Evolutionary conservation across 2,797 vertebrate species (phyloP).

Genomic region (Crenichthys baileyi): DNA sequence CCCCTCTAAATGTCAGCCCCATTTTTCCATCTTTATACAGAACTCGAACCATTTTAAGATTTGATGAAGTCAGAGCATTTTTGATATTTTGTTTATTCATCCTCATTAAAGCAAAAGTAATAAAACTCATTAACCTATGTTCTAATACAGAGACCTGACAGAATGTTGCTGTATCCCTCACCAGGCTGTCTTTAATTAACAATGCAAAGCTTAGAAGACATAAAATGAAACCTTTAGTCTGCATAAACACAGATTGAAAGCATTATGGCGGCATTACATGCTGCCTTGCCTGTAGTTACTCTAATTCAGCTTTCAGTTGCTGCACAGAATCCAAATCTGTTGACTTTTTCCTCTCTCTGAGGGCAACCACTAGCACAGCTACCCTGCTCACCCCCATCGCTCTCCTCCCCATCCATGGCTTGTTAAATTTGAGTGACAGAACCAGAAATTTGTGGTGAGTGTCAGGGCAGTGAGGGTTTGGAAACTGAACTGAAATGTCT

Average conservation of each 20-base stretch:
- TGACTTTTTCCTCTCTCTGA: slow-evolving; percentile 13
- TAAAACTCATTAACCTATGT: slow-evolving; percentile 3
- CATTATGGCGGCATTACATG: not conserved
- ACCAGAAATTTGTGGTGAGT: slow-evolving; percentile 51
- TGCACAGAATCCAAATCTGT: slow-evolving; percentile 18
- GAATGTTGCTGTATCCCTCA: not conserved
- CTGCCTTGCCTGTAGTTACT: slow-evolving; percentile 8
- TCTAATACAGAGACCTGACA: not conserved
- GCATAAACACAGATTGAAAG: not conserved
- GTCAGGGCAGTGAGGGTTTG: slow-evolving; percentile 43
- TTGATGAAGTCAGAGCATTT: slow-evolving; percentile 26
- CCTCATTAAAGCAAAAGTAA: slow-evolving; percentile 14
- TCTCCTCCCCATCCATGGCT: slow-evolving; percentile 40
- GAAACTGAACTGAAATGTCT: slow-evolving; percentile 53
- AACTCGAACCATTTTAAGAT: not conserved
- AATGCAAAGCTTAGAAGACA: slow-evolving; percentile 1
- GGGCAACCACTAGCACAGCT: slow-evolving; percentile 14
- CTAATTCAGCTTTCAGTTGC: slow-evolving; percentile 26
- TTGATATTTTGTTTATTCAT: slow-evolving; percentile 3
- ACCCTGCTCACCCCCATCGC: not conserved
- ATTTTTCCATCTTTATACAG: slow-evolving; percentile 9
- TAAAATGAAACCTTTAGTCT: slow-evolving; percentile 9
- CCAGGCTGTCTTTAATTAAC: slow-evolving; percentile 8
- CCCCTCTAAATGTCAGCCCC: slow-evolving; percentile 28
- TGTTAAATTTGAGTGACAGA: slow-evolving; percentile 74